phyloP scores from a whole-genome alignment of 2,797 vertebrate genomes.

The Pogonophryne albipinna region DNA sequence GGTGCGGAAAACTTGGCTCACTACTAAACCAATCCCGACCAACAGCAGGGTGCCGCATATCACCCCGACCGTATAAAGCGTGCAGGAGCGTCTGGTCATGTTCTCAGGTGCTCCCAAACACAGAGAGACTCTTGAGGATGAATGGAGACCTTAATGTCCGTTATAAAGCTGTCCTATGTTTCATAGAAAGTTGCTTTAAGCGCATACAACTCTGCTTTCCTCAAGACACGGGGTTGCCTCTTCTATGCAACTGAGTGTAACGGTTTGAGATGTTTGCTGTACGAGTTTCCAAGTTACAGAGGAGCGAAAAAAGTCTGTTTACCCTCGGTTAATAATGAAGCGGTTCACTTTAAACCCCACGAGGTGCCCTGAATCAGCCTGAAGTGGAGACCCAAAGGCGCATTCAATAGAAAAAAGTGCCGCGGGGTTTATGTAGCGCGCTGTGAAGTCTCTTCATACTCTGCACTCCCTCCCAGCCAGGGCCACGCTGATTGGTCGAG shows the following conservation, averaged over 20 bases:
- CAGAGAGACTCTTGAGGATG: neutral
- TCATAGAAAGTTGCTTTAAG: neutral
- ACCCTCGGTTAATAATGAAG: constrained; percentile 13
- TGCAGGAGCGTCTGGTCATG: constrained; percentile 79
- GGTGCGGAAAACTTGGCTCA: constrained; percentile 64
- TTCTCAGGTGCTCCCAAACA: constrained; percentile 41
- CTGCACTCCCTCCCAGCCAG: constrained; percentile 17
- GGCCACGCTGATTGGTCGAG: constrained; percentile 62
- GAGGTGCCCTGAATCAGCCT: neutral
- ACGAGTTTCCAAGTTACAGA: neutral
- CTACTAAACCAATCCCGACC: constrained; percentile 67
- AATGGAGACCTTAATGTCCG: neutral
- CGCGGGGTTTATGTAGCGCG: constrained; percentile 57
- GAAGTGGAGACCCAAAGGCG: neutral
- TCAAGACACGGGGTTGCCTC: neutral
- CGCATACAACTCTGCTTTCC: neutral
- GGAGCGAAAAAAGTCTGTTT: neutral
- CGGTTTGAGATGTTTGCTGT: neutral
- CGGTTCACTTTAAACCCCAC: neutral
- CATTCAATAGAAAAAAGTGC: neutral
- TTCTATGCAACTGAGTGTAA: neutral
- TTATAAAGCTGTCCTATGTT: neutral
- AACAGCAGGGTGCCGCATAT: constrained; percentile 72
- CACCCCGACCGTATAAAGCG: constrained; percentile 73
- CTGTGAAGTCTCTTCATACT: neutral